Conservation (phyloP, 1,140 invertebrate genomes). For the Amphibalanus amphitrite region DNA sequence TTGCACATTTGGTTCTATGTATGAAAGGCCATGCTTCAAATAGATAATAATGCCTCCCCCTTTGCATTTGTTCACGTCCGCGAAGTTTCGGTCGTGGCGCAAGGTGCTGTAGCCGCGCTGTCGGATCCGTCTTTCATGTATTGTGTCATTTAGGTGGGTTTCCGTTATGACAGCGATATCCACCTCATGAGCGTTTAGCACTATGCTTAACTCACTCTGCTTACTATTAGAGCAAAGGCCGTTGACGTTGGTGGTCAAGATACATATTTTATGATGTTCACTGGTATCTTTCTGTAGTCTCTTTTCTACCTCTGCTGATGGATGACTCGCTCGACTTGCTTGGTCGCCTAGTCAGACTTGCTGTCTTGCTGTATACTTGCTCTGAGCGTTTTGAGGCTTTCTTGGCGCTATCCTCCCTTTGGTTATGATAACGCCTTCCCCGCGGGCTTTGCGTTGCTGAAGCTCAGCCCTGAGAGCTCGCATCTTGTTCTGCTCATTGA, state of each 20-base stretch:
- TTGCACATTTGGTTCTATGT: neutral
- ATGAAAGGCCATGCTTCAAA: neutral
- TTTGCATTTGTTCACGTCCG: neutral
- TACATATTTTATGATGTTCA: no score
- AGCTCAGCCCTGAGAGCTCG: no score
- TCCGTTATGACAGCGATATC: neutral
- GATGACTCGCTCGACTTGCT: no score
- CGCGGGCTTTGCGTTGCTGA: no score
- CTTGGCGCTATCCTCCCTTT: no score
- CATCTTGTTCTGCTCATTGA: no score
- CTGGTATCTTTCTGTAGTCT: no score
- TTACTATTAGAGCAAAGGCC: neutral
- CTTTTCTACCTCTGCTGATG: no score
- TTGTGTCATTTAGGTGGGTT: neutral
- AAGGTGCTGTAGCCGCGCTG: neutral
- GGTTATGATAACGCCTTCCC: no score
- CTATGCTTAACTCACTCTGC: neutral
- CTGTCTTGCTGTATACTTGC: no score
- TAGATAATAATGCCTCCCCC: neutral
- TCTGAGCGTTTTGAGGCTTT: no score
- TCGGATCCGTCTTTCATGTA: neutral
- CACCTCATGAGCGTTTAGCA: neutral
- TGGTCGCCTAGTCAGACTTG: no score
- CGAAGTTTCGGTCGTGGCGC: neutral
- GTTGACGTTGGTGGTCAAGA: neutral